Base-by-base conservation (phyloP, 2,888 invertebrate species). In the Halictus ligatus region DNA sequence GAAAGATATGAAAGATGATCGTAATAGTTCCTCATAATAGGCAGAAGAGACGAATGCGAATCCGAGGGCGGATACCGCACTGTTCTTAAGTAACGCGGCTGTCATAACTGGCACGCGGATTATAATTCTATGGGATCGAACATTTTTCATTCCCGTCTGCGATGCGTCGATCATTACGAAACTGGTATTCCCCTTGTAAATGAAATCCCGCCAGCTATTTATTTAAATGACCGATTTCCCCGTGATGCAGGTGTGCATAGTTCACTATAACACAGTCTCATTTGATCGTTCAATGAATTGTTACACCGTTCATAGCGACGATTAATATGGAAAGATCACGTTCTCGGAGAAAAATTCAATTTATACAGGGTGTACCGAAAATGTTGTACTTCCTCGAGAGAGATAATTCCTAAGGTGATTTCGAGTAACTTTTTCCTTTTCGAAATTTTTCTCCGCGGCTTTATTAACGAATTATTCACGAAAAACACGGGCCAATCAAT, bases 101-200 rank as follows among this genome's bases (percentile, higher is more conserved):
- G 82, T 85, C 89, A 92, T 92, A 91, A 90, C 92, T 92, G 88
- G 89, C 25, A 87, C 85, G 85, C 88, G 85, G 85, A 76, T 54
- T 69, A 50, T 60, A 58, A 64, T 46, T 77, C 77, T 50, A 60
- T 76, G 76, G 69, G 84, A 75, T 77, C 80, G 50, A 48, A 35
- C 29, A 50, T 46, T 50, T 25, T 74, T 48, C 46, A 48, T 67
- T 48, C 46, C 18, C 2, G 46, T 48, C 46, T 18, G 7, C 72
- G 25, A 72, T 46, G 43, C 21, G 12, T 46, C 13, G 46, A 15
- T n/a, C 15, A 46, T 72, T 72, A 25, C 40, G 48, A 72, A 48
- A 72, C 35, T 18, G 67, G 35, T 67, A 35, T 35, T 29, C 67
- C 67, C 18, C 8, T 35, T 2, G 35, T 7, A 67, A 67, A 67